phyloP scores from a whole-genome alignment of 2,797 vertebrate species.

The Tragelaphus eurycerus region DNA sequence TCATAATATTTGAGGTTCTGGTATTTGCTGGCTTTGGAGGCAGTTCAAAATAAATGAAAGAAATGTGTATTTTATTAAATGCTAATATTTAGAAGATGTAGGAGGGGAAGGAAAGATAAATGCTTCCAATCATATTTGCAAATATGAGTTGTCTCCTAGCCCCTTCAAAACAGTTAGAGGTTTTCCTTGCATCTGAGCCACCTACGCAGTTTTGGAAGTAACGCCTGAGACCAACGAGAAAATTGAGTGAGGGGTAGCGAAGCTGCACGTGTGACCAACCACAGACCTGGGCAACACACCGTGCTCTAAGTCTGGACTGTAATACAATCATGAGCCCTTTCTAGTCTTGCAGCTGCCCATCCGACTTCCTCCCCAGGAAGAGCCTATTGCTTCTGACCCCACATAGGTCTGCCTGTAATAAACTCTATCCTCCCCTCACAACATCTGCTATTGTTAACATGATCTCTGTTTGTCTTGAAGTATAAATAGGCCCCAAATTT shows the following conservation, averaged over 20 bases:
- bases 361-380: conserved; percentile 58
- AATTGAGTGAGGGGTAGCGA: not conserved
- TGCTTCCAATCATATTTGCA: conserved; percentile 78
- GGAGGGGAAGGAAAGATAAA: conserved; percentile 77
- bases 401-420: conserved; percentile 40
- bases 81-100: conserved; percentile 91
- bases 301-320: not conserved
- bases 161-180: not conserved
- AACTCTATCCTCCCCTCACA: conserved; percentile 26
- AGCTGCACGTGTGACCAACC: not conserved
- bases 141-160: conserved; percentile 60
- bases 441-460: conserved; percentile 76
- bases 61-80: conserved; percentile 98
- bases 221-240: not conserved
- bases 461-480: conserved; percentile 73
- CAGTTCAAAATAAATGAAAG: conserved; percentile 89
- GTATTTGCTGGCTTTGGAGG: conserved; percentile 90
- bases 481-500: conserved; percentile 75
- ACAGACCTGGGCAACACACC: not conserved
- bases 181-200: conserved; percentile 38
- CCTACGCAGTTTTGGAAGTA: not conserved
- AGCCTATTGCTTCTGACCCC: conserved; percentile 49
- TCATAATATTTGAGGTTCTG: conserved; percentile 89
- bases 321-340: not conserved
- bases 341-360: conserved; percentile 48